Evolutionary conservation across 2,113 vertebrate genomes (phyloP), one percentile per base, ranked within the genome.

Genomic region (Ceratotherium simum): DNA sequence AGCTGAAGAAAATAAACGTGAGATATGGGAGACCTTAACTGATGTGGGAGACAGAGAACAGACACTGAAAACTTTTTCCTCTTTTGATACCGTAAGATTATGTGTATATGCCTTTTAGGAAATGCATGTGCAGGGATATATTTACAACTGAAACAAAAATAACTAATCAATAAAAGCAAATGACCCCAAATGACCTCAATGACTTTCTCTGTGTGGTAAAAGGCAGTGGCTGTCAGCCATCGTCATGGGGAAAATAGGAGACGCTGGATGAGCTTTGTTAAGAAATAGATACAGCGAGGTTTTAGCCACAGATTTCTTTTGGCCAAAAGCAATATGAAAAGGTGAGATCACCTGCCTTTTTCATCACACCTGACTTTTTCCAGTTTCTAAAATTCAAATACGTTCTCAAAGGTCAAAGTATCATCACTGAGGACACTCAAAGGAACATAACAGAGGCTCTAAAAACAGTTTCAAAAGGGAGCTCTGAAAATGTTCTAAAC

Each of bases 301-400:
- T 62, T 56, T 51, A 84, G 76, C 69, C n/a, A 36, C 8, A 27
- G 0, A 69, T 95, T 91, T 83, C 46, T 82, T 95, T 89, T 36
- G 36, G 56, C 62, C 36, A 51, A 73, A 39, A 93, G 80, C 8
- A 93, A 78, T 36, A 46, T 46, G 23, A 78, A 42, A 91, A 89
- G 27, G 36, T 91, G 51, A 69, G 14, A 62, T 86, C 17, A n/a
- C 46, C 42, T 96, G 20, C 23, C 25, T 58, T 97, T 97, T 83
- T 85, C 46, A 93, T 36, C 42, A 80, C 42, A 85, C 25, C 7
- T 89, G 23, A 62, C 67, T 69, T 95, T 78, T 91, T 62, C 75
- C 64, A 75, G 14, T 91, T 91, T 89, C 73, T 90, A 80, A 93
- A 96, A 90, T 93, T 73, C 67, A 95, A 76, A 95, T 86, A 56